Evolutionary conservation across 2,113 vertebrate genomes (phyloP), one percentile per base, ranked within the genome.

Genomic region (Plectropomus leopardus): DNA sequence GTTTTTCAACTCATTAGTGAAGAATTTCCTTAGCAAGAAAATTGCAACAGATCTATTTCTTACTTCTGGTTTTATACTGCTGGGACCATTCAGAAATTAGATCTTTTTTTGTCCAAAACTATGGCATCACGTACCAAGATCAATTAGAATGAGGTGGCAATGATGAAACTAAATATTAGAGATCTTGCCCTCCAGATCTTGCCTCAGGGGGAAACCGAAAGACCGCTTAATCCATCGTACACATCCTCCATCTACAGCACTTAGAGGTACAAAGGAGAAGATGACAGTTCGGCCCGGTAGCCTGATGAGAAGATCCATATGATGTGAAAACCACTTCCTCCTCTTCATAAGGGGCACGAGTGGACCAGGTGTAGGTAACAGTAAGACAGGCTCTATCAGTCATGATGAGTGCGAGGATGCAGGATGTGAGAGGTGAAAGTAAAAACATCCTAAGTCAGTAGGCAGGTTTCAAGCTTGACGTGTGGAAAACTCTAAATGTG

Each of bases 321-420:
- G 85, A 91, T 89, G 87, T 80, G 72, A 86, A 92, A 92, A 89
- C 81, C 92, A 88, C 77, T 79, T 90, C 85, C 83, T 85, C 28
- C 71, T 64, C 88, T 89, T 70, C 69, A 81, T 76, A 77, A 51
- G 19, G 34, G 72, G 59, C 48, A 54, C 57, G 58, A 13, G 14
- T 11, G 42, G n/a, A n/a, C n/a, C n/a, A n/a, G 36, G 24, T 59
- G 69, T 54, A 24, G 14, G 47, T 64, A 42, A 69, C 47, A 19
- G 21, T 24, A 32, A 71, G 61, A n/a, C 10, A 47, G 63, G 15
- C 61, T 73, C 53, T 17, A 59, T 71, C 63, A 21, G 28, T 19
- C 23, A 21, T 17, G 28, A 84, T 64, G 64, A 74, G 57, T 53
- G n/a, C 21, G 83, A 53, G 36, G 34, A 47, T 68, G 55, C 80